Conservation (phyloP, 2,888 invertebrate species). For the Caprella mutica region DNA sequence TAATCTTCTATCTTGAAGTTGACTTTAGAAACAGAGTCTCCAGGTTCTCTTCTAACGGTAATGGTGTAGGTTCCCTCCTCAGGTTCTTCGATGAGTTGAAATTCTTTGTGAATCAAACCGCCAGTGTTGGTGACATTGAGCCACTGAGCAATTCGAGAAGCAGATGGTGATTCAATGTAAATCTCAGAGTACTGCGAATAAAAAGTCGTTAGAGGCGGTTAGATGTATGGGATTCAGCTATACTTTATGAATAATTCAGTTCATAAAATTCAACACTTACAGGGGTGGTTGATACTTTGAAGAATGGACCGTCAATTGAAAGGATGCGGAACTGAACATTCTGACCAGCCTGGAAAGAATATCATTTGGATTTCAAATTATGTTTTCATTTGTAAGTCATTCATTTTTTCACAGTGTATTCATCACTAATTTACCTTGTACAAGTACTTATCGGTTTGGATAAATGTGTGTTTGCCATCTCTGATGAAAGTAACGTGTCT, state of each 20-base stretch:
- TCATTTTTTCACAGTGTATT: too few relatives aligned
- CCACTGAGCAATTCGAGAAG: conserved; percentile 55
- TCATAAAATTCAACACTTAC: conserved; percentile 12
- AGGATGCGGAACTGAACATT: conserved; percentile 48
- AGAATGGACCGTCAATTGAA: conserved; percentile 48
- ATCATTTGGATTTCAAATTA: too few relatives aligned
- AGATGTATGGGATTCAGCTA: too few relatives aligned
- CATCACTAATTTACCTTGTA: conserved; percentile 41
- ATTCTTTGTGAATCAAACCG: conserved; percentile 50
- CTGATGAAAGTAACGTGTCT: conserved; percentile 7
- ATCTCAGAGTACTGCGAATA: conserved; percentile 18
- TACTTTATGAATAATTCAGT: too few relatives aligned
- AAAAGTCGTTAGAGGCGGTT: too few relatives aligned
- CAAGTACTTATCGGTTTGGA: conserved; percentile 50
- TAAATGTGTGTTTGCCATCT: conserved; percentile 39
- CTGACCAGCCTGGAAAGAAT: conserved; percentile 46
- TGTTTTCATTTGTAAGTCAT: too few relatives aligned
- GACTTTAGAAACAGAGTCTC: background rate
- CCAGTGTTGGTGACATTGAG: conserved; percentile 48
- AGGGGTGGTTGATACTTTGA: conserved; percentile 39
- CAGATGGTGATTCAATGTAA: conserved; percentile 43
- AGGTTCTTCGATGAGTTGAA: conserved; percentile 42
- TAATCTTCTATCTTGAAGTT: conserved; percentile 48
- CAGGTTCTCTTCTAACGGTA: background rate
- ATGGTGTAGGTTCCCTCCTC: conserved; percentile 22